phyloP scores from a whole-genome alignment of 2,888 invertebrate species.

The Cotesia congregata region DNA sequence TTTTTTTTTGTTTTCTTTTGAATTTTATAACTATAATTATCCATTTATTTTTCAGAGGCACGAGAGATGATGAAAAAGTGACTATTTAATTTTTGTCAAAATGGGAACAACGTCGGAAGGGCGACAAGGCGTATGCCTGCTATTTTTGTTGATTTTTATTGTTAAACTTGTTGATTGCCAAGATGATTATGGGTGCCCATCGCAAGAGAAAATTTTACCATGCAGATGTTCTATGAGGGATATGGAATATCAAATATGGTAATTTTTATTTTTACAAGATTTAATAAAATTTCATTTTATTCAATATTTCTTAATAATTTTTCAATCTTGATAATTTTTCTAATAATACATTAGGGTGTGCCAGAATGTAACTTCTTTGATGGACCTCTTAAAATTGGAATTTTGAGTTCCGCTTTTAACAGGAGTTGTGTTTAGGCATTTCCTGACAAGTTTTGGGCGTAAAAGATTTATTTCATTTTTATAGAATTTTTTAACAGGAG shows the following conservation, averaged over 20 bases:
- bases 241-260: conserved; percentile 90
- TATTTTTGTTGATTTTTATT: conserved; percentile 47
- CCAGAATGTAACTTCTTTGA: too few species aligned
- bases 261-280: conserved; percentile 43
- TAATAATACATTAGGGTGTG: too few species aligned
- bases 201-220: conserved; percentile 83
- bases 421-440: too few species aligned
- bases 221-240: conserved; percentile 85
- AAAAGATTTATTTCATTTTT: too few species aligned
- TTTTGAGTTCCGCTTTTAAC: too few species aligned
- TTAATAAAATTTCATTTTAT: neutral
- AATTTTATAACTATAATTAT: neutral
- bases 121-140: conserved; percentile 58
- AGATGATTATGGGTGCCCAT: conserved; percentile 75
- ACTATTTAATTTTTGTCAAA: conserved; percentile 53
- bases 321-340: too few species aligned
- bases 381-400: too few species aligned
- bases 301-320: too few species aligned
- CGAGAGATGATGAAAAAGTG: conserved; percentile 17
- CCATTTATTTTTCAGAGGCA: neutral
- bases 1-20: neutral
- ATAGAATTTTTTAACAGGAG: too few species aligned
- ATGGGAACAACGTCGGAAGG: conserved; percentile 65
- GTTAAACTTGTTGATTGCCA: conserved; percentile 51
- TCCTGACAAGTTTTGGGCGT: too few species aligned